Percentiles rank a stretch among this genome's conserved stretches.
These are phyloP conservation scores for Papilio dardanus DNA, from an alignment of 1,140 invertebrate species.

Conservation along the genomic window DNA sequence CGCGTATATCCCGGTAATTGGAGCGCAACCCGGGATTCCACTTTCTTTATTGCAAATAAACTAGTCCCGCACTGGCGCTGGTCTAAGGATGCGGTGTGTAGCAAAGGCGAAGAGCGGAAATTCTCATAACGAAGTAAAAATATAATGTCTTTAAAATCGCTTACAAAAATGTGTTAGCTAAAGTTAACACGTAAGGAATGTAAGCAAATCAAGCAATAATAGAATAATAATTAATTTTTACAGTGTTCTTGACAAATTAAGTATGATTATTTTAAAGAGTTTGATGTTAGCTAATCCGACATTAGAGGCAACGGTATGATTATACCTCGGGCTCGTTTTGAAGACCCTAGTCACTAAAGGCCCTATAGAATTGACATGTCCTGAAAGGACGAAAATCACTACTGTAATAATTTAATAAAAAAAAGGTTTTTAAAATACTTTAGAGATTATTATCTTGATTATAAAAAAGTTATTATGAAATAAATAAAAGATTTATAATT, in stretches of 20 bases:
- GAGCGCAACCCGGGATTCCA: slow-evolving; percentile 77
- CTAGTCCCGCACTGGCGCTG: slow-evolving; percentile 70
- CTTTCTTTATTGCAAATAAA: slow-evolving; percentile 82
- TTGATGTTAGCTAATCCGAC: too few relatives aligned
- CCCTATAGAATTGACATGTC: too few relatives aligned
- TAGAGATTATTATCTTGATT: background rate
- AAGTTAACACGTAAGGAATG: background rate
- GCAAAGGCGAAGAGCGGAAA: slow-evolving; percentile 34
- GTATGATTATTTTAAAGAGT: too few relatives aligned
- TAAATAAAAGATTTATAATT: background rate
- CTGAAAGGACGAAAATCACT: too few relatives aligned
- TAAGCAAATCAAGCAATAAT: background rate
- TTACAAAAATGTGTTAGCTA: background rate
- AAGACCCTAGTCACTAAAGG: too few relatives aligned
- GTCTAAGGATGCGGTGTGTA: slow-evolving; percentile 57
- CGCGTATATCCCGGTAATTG: slow-evolving; percentile 80
- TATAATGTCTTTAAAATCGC: background rate
- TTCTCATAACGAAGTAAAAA: background rate
- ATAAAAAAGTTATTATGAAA: background rate
- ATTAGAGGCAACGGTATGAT: too few relatives aligned
- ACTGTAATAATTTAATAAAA: too few relatives aligned
- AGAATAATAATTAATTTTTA: too few relatives aligned
- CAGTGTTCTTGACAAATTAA: too few relatives aligned
- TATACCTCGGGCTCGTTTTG: too few relatives aligned
- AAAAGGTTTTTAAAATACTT: background rate